Evolutionary conservation across 2,113 vertebrate species (phyloP).

Genomic region (Condylura cristata): DNA sequence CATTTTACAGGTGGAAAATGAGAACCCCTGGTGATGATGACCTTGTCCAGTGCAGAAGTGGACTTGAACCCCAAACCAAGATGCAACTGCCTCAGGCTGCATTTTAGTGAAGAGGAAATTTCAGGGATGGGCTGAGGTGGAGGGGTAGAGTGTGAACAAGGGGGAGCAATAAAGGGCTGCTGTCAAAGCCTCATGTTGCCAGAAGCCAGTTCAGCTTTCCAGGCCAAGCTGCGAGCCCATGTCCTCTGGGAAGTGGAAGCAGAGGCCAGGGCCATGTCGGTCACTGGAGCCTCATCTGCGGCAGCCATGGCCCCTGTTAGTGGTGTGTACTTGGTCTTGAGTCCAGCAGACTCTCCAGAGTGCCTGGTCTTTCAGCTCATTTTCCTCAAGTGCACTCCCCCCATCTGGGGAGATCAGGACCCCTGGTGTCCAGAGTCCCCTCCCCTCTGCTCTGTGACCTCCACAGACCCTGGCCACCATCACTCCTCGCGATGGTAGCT

Average conservation of each 20-base stretch:
- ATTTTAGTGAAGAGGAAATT: background rate
- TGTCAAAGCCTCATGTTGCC: background rate
- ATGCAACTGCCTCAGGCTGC: background rate
- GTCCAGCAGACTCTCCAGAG: background rate
- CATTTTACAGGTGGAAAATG: background rate
- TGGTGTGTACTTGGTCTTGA: background rate
- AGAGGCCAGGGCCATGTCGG: background rate
- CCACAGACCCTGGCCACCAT: accelerated
- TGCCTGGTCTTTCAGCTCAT: background rate
- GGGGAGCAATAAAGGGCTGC: background rate
- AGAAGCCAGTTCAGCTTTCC: background rate
- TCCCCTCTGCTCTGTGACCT: background rate
- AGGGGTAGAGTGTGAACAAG: accelerated
- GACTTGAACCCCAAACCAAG: background rate
- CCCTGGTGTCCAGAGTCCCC: background rate
- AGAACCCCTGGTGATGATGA: background rate
- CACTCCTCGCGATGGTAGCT: background rate
- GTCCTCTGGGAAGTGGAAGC: background rate
- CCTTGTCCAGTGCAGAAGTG: background rate
- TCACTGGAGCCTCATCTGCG: background rate
- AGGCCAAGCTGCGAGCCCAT: no score
- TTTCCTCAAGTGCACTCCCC: background rate
- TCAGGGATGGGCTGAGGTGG: background rate
- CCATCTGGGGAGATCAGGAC: background rate
- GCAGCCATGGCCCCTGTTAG: background rate